Conservation (phyloP, 1,140 invertebrate species). For the Chironomus striatipennis region DNA sequence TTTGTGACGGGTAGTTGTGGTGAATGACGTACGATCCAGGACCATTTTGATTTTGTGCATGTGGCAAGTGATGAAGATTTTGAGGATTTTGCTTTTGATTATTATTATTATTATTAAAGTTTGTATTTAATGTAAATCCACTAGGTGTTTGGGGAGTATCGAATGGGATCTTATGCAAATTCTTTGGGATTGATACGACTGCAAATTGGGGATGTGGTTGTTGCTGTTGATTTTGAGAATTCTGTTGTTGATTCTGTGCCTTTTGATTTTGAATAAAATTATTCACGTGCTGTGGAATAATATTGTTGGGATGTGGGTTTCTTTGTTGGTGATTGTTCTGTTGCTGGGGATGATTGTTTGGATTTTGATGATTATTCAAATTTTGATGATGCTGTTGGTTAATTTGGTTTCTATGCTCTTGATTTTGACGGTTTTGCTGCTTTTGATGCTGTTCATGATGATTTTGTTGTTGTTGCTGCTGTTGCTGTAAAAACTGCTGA, state of each 20-base stretch:
- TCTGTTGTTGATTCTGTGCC: neutral
- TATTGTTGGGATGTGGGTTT: too few relatives aligned
- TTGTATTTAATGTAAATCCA: neutral
- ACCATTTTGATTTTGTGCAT: neutral
- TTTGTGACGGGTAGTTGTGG: slow-evolving; percentile 1
- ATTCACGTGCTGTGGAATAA: too few relatives aligned
- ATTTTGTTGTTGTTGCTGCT: neutral
- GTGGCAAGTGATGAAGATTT: neutral
- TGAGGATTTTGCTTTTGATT: neutral
- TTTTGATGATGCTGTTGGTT: neutral
- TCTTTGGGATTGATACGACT: neutral
- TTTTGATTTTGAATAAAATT: neutral
- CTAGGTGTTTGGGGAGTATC: neutral
- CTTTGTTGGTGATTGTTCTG: neutral
- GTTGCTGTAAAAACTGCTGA: neutral
- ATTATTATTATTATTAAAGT: too few relatives aligned
- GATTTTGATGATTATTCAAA: neutral
- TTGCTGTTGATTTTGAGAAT: neutral
- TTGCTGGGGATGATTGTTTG: neutral
- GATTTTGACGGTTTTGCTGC: neutral
- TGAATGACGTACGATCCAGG: neutral
- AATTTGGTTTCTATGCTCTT: neutral
- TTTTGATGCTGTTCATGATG: neutral
- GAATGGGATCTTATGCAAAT: neutral
- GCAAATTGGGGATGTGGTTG: neutral